Conservation (phyloP, 1,140 invertebrate genomes). For the Artemia franciscana region DNA sequence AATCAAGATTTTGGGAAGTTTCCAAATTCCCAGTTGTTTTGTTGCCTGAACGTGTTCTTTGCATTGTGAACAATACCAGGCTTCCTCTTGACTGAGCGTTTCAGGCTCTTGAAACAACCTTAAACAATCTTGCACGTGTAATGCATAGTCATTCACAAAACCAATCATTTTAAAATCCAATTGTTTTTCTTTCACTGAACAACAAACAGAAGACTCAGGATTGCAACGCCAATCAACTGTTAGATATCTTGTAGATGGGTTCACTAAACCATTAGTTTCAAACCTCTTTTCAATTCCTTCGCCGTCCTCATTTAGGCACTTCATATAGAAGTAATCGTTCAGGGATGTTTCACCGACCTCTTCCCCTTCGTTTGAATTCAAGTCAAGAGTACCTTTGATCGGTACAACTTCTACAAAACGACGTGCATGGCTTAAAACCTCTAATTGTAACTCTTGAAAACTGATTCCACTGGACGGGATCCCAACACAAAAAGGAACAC, state of each 20-base stretch:
- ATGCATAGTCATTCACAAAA: constrained; percentile 8
- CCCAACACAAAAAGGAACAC: neutral
- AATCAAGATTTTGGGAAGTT: constrained; percentile 21
- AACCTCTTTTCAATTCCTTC: neutral
- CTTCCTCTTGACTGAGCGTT: constrained; percentile 25
- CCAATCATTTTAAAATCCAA: neutral
- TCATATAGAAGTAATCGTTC: neutral
- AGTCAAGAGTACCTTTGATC: neutral
- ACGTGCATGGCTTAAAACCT: neutral
- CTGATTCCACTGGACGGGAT: neutral
- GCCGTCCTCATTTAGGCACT: neutral
- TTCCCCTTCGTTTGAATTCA: neutral
- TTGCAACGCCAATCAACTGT: neutral
- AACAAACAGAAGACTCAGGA: neutral
- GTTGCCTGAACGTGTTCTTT: constrained; percentile 23
- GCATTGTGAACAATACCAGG: constrained; percentile 24
- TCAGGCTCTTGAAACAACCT: constrained; percentile 29
- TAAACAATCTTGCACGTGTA: constrained; percentile 24
- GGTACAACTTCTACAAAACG: neutral
- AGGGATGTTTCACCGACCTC: neutral
- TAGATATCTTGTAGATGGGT: neutral
- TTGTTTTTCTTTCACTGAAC: constrained; percentile 11
- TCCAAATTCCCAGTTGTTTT: constrained; percentile 22
- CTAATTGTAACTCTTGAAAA: neutral
- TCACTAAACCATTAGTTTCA: neutral